A percentile compares a stretch with the other conserved stretches of the same genome.
Conservation (phyloP, 2,888 invertebrate species). For the Aphodius granarius region DNA sequence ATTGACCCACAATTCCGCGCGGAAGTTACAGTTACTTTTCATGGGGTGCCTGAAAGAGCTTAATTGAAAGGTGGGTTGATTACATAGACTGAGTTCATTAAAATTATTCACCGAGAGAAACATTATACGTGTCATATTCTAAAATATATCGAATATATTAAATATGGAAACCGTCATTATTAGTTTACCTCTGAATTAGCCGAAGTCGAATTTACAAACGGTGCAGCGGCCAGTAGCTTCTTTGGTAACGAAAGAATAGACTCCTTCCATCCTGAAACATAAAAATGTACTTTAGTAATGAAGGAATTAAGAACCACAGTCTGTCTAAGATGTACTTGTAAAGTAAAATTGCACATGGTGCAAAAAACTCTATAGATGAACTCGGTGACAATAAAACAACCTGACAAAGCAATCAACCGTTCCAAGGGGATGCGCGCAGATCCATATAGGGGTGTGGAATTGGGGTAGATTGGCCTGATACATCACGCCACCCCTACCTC, state of each 20-base stretch:
- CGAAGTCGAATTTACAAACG: conserved; percentile 54
- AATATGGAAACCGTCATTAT: no score
- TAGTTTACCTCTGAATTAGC: conserved; percentile 47
- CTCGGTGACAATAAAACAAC: conserved; percentile 51
- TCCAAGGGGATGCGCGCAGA: conserved; percentile 36
- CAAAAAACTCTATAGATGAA: conserved; percentile 43
- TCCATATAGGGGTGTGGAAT: conserved; percentile 32
- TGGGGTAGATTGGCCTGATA: conserved; percentile 50
- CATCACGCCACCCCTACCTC: conserved; percentile 41
- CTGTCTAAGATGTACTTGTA: not conserved
- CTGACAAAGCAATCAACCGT: conserved; percentile 52
- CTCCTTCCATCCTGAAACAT: conserved; percentile 72
- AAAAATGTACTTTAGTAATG: conserved; percentile 22
- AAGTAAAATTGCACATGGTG: conserved; percentile 28
- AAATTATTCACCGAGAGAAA: no score
- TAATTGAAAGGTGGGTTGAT: no score
- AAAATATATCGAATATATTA: no score
- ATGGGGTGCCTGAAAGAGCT: no score
- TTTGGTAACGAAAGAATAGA: conserved; percentile 72
- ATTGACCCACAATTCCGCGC: no score
- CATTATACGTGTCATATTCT: no score
- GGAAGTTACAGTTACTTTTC: no score
- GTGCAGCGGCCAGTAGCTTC: conserved; percentile 64
- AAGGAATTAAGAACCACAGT: not conserved
- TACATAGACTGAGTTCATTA: no score